phyloP scores from a whole-genome alignment of 2,797 vertebrate species.

The Helarctos malayanus region DNA sequence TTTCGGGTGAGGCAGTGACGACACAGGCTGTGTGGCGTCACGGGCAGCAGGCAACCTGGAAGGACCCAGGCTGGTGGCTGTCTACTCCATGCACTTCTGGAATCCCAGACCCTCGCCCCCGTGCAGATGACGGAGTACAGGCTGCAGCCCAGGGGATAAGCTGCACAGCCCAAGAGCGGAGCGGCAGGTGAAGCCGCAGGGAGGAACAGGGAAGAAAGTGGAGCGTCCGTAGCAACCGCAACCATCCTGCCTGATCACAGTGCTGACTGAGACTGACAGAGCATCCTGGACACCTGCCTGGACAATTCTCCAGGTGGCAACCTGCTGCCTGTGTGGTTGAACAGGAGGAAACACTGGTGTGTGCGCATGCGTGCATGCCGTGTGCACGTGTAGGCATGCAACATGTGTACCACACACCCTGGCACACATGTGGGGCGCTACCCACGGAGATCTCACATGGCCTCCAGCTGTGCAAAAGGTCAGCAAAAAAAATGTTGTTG shows the following conservation, averaged over 20 bases:
- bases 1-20: not conserved
- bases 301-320: not conserved
- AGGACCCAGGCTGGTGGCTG: not conserved
- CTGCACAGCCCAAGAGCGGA: not conserved
- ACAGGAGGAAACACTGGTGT: not conserved
- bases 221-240: fast-evolving
- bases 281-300: not conserved
- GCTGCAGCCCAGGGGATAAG: not conserved
- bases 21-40: not conserved
- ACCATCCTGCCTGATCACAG: not conserved
- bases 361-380: fast-evolving
- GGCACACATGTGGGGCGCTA: fast-evolving
- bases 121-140: not conserved
- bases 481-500: not conserved
- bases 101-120: not conserved
- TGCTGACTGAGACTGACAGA: not conserved
- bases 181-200: not conserved
- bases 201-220: not conserved
- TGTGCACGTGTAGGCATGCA: not conserved
- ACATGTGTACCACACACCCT: fast-evolving
- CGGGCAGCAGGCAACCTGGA: not conserved
- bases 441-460: fast-evolving
- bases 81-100: too few species aligned
- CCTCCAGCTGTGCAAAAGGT: not conserved
- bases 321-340: not conserved